phyloP scores from a whole-genome alignment of 2,113 vertebrate genomes.

The Engystomops pustulosus region DNA sequence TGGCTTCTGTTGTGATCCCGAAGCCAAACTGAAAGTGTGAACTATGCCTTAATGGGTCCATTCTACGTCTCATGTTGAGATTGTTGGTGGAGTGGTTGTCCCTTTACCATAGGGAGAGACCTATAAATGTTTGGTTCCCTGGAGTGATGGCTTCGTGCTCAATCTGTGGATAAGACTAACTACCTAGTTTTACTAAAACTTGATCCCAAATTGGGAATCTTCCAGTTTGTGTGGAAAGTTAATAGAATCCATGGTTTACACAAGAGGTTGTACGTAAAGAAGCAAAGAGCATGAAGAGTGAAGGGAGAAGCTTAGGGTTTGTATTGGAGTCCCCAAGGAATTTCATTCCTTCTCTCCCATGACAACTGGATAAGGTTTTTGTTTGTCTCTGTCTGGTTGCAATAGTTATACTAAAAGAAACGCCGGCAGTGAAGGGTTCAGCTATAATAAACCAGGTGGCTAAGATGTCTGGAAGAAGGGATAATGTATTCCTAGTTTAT shows the following conservation, averaged over 20 bases:
- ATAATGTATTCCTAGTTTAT: neutral
- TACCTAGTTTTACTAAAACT: no score
- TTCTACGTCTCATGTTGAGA: no score
- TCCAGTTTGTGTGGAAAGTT: neutral
- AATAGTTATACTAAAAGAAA: neutral
- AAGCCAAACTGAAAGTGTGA: no score
- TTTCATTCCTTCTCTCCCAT: slow-evolving; percentile 21
- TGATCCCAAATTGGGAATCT: no score
- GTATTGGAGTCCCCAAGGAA: neutral
- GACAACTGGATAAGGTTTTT: slow-evolving; percentile 18
- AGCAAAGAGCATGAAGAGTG: neutral
- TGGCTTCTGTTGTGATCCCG: no score
- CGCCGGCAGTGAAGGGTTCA: neutral
- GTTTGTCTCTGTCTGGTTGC: slow-evolving; percentile 7
- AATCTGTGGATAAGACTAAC: no score
- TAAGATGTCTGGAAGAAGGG: neutral
- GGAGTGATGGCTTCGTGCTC: no score
- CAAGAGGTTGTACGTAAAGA: neutral
- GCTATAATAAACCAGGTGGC: neutral
- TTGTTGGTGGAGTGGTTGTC: no score
- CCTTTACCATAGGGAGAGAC: no score
- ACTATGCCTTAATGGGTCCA: no score
- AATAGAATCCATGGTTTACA: neutral
- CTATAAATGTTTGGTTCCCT: no score
- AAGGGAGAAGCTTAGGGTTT: neutral